Evolutionary conservation across 2,797 vertebrate species (phyloP), one percentile per base, ranked within the genome.

Genomic region (Galago senegalensis): DNA sequence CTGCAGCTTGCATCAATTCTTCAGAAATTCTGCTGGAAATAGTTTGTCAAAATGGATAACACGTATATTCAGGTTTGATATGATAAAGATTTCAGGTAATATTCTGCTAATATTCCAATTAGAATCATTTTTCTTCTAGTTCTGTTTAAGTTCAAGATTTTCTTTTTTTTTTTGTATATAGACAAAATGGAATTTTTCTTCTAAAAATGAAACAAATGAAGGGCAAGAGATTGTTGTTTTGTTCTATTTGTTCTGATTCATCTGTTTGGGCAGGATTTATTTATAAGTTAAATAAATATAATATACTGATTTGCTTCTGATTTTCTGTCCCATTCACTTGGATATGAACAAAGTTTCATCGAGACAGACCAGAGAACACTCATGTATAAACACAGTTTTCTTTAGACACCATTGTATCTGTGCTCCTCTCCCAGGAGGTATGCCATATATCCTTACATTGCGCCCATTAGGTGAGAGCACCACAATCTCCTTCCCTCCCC

Each of bases 1-100:
- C 29, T 82, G 83, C 23, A 49, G 6, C 17, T 87, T 86, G 4
- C 46, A 87, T 56, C 23, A 81, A 23, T 87, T 86, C 17, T 40
- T 91, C 0, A 25, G 40, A 65, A 94, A 76, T 91, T 79, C 20
- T 87, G 0, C 40, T 75, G 21, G 17, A 96, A 95, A 93, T 12
- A 76, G 20, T 93, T 94, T 72, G 37, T 43, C 8, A 63, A 81
- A 95, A 84, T 83, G 17, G 29, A 80, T 56, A 69, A 25, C 11
- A 40, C 7, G 70, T 37, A 27, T 86, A 86, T 21, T 21, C 1
- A 25, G 69, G 2, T 40, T 63, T 83, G 13, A 83, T 70, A 1
- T 61, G 23, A 77, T 87, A 40, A 91, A 20, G 27, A 46, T 81
- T 69, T 69, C 58, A 83, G 58, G 1, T 40, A 88, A 89, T 53